A percentile compares a stretch with the other conserved stretches of the same genome.
Evolutionary conservation across 2,888 invertebrate species (phyloP).

Genomic region (Isotomurus palustris): DNA sequence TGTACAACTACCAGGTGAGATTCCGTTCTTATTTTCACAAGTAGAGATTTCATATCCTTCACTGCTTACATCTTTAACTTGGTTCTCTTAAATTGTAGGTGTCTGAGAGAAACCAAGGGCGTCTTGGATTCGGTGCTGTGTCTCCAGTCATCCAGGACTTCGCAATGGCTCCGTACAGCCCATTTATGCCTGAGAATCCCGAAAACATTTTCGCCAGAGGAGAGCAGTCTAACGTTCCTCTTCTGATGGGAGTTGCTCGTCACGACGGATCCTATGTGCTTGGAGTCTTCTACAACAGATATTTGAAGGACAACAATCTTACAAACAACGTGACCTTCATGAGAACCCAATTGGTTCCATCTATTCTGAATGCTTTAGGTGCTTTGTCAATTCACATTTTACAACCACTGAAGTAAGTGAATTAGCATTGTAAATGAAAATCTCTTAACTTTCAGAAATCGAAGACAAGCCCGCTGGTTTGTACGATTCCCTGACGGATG

Average conservation of each 20-base stretch:
- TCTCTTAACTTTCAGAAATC: too few relatives aligned
- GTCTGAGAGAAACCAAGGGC: slow-evolving; percentile 31
- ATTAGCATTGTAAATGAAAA: too few relatives aligned
- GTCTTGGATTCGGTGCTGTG: slow-evolving; percentile 39
- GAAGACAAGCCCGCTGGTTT: slow-evolving; percentile 52
- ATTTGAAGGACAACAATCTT: slow-evolving; percentile 25
- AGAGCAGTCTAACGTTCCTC: slow-evolving; percentile 40
- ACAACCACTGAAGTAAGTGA: too few relatives aligned
- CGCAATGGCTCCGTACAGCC: slow-evolving; percentile 7
- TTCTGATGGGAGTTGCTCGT: slow-evolving; percentile 45
- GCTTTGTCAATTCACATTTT: too few relatives aligned
- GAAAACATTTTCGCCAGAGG: slow-evolving; percentile 29
- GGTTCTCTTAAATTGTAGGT: slow-evolving; percentile 17
- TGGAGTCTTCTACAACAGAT: slow-evolving; percentile 37
- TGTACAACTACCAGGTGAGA: slow-evolving; percentile 34
- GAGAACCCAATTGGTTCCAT: slow-evolving; percentile 31
- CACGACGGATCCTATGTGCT: slow-evolving; percentile 47
- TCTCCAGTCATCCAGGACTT: slow-evolving; percentile 40
- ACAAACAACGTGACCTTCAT: slow-evolving; percentile 29
- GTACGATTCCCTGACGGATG: slow-evolving; percentile 51
- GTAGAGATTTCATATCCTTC: too few relatives aligned
- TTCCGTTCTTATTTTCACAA: too few relatives aligned
- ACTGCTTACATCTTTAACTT: too few relatives aligned
- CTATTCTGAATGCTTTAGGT: slow-evolving; percentile 35
- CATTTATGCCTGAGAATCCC: slow-evolving; percentile 36